Evolutionary conservation across 2,113 vertebrate species (phyloP), one percentile per base, ranked within the genome.

Genomic region (Nasalis larvatus): DNA sequence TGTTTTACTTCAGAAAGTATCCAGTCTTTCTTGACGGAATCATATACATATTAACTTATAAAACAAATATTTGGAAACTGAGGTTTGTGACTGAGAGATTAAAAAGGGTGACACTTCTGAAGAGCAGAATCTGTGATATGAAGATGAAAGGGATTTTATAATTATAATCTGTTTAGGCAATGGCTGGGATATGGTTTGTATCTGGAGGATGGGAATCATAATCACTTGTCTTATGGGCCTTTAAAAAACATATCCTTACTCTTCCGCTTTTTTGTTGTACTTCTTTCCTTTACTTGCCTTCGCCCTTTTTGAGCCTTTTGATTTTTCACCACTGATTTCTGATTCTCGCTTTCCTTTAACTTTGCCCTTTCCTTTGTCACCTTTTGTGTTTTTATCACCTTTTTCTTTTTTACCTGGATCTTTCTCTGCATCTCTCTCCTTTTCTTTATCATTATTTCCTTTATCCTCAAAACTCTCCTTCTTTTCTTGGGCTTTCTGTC

Each of bases 1-100:
- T 82, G 42, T 85, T 96, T 97, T 96, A 94, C 95, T 97, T 97
- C 42, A 89, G 76, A 88, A 96, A 96, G 74, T 69, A 54, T n/a
- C 6, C 68, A 94, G 11, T 90, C 58, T 96, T 92, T 95, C 80
- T 68, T 92, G 73, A 83, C 12, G 37, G 49, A 91, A 49, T 66
- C 89, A 94, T 92, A 47, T 18, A 77, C 52, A 0, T 74, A 86
- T 60, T 58, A 89, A 69, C 5, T 95, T 86, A 92, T 47, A 90
- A 86, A 81, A 58, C 73, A 93, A 60, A 77, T 30, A 89, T 56
- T 81, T 94, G 27, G 68, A 94, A 97, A 73, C 35, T 58, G 17
- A 95, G 89, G 32, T 68, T 92, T 94, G 49, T 87, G 69, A 60
- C 37, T 35, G 3, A 92, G 54, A 89, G 30, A 12, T 84, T 42